Evolutionary conservation across 2,888 invertebrate species (phyloP).

Genomic region (Pristionchus japonicus): DNA sequence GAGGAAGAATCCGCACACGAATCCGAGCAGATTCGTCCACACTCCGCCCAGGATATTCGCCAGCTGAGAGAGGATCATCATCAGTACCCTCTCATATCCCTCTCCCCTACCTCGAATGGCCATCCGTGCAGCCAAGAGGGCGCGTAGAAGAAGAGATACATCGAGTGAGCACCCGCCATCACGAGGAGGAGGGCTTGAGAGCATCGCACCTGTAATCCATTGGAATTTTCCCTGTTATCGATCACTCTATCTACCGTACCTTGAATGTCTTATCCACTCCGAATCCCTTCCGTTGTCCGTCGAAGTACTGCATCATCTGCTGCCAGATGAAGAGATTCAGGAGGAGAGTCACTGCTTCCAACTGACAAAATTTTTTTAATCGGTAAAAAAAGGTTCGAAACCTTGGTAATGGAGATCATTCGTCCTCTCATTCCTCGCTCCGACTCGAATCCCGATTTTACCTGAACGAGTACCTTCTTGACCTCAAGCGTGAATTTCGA

Average conservation of each 20-base stretch:
- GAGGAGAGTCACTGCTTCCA: conserved; percentile 53
- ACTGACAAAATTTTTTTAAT: neutral
- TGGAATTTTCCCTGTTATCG: neutral
- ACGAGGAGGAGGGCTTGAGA: conserved; percentile 51
- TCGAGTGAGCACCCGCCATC: conserved; percentile 53
- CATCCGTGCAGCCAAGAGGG: conserved; percentile 54
- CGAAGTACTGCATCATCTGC: conserved; percentile 59
- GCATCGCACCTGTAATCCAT: conserved; percentile 40
- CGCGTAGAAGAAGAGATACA: conserved; percentile 64
- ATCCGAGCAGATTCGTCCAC: conserved; percentile 64
- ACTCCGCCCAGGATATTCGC: conserved; percentile 52
- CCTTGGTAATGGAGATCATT: conserved; percentile 60
- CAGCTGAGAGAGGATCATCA: neutral
- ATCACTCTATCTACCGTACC: neutral
- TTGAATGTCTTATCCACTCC: conserved; percentile 37
- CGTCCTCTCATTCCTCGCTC: conserved; percentile 65
- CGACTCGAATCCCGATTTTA: conserved; percentile 58
- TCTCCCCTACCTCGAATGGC: conserved; percentile 23
- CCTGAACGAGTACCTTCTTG: conserved; percentile 50
- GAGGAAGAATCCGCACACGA: conserved; percentile 60
- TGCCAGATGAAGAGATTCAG: conserved; percentile 60
- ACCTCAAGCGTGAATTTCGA: too few species aligned
- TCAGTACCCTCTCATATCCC: neutral
- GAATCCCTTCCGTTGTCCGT: conserved; percentile 48
- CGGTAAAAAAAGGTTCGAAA: neutral